A percentile compares a stretch with the other conserved stretches of the same genome.
Evolutionary conservation across 2,797 vertebrate genomes (phyloP).

Genomic region (Falco berigora): DNA sequence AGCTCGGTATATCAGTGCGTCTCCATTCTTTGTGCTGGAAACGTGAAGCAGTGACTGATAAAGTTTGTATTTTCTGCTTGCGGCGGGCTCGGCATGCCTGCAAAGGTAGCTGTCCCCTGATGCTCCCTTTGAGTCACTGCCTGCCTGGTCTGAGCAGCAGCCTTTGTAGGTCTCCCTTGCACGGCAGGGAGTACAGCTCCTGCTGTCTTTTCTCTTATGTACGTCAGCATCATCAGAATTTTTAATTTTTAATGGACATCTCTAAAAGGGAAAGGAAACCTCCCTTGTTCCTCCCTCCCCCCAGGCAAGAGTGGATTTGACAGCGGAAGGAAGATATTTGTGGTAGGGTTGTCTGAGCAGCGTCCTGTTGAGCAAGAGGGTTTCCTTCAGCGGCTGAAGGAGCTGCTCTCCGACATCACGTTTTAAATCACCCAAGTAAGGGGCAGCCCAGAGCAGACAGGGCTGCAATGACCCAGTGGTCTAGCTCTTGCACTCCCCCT

Average conservation of each 20-base stretch:
- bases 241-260: not conserved
- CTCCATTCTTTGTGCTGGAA: not conserved
- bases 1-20: not conserved
- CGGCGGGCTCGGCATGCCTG: not conserved
- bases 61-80: not conserved
- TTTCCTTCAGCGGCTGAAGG: not conserved
- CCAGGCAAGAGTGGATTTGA: not conserved
- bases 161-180: not conserved
- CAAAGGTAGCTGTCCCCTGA: not conserved
- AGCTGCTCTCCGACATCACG: not conserved
- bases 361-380: not conserved
- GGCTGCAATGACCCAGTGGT: not conserved
- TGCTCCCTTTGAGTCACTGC: not conserved
- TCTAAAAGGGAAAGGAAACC: not conserved
- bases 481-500: rapidly evolving
- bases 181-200: not conserved
- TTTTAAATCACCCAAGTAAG: not conserved
- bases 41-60: not conserved
- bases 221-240: not conserved
- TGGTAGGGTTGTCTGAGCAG: conserved; percentile 23
- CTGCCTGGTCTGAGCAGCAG: not conserved
- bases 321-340: not conserved
- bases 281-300: not conserved
- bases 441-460: not conserved
- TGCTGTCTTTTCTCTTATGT: not conserved